Evolutionary conservation across 2,888 invertebrate species (phyloP).

Genomic region (Allolobophora icterica): DNA sequence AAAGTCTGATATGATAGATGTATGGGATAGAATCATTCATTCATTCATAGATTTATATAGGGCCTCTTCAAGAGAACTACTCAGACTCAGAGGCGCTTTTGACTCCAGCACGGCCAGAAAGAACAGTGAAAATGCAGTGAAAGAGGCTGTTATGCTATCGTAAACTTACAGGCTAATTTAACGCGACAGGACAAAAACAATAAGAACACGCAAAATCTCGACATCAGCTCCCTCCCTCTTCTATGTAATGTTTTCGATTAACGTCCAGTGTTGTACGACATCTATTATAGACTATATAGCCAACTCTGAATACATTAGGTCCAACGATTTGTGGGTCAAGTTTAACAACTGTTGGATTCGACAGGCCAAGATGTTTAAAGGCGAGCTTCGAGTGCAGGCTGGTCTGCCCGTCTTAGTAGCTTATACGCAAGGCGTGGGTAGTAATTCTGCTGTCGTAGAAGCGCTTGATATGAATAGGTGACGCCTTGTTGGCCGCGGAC

Average conservation of each 20-base stretch:
- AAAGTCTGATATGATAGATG: no score
- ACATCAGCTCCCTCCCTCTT: no score
- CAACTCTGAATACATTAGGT: background rate
- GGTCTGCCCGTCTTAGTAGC: background rate
- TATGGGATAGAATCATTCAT: no score
- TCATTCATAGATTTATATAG: no score
- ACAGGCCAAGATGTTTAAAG: background rate
- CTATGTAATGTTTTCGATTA: no score
- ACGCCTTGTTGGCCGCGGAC: background rate
- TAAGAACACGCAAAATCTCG: background rate
- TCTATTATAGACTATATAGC: no score
- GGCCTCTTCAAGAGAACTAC: no score
- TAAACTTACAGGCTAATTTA: background rate
- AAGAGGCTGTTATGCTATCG: background rate
- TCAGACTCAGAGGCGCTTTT: no score
- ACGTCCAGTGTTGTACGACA: no score
- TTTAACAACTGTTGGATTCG: background rate
- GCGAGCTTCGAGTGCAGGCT: background rate
- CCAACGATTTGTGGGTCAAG: constrained; percentile 5
- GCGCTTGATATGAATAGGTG: background rate
- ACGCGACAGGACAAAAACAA: background rate
- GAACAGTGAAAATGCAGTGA: background rate
- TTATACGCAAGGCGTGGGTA: background rate
- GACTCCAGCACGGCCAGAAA: no score
- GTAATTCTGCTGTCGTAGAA: background rate